phyloP scores from a whole-genome alignment of 2,888 invertebrate genomes.

The Liodrosophila aerea region DNA sequence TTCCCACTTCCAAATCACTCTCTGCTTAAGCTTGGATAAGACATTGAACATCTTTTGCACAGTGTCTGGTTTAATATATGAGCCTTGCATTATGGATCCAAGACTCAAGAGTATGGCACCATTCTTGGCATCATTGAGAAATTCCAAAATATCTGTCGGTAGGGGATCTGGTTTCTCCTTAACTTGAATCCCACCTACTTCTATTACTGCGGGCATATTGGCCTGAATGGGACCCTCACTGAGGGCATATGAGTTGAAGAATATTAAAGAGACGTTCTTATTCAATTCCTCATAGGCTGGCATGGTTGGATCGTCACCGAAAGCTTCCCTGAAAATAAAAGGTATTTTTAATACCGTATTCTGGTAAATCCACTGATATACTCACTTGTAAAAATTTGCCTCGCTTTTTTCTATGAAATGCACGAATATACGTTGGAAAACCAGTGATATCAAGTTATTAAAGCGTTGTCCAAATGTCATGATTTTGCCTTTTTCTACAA shows the following conservation, averaged over 20 bases:
- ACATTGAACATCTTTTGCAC: conserved; percentile 84
- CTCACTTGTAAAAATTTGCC: conserved; percentile 41
- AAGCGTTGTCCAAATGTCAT: conserved; percentile 57
- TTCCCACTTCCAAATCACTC: conserved; percentile 88
- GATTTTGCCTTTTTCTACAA: conserved; percentile 20
- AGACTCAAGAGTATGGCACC: conserved; percentile 82
- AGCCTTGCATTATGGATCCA: conserved; percentile 80
- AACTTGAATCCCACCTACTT: conserved; percentile 81
- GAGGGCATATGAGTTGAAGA: conserved; percentile 70
- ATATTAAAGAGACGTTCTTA: conserved; percentile 77
- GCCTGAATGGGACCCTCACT: conserved; percentile 77
- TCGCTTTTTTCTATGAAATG: conserved; percentile 17
- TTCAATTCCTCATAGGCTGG: conserved; percentile 64
- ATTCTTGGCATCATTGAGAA: conserved; percentile 80
- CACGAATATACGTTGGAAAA: background rate
- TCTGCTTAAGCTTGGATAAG: conserved; percentile 85
- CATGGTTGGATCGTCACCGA: conserved; percentile 50
- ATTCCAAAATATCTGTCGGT: conserved; percentile 77
- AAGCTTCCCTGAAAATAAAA: conserved; percentile 25
- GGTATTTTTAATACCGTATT: too few species aligned
- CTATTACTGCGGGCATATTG: conserved; percentile 73
- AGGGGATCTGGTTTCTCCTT: conserved; percentile 73
- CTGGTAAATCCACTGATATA: background rate
- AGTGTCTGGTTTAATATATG: conserved; percentile 83
- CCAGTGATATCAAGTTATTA: conserved; percentile 29